Base-by-base conservation (phyloP, 2,888 invertebrate species). In the Stegana nigrithorax region DNA sequence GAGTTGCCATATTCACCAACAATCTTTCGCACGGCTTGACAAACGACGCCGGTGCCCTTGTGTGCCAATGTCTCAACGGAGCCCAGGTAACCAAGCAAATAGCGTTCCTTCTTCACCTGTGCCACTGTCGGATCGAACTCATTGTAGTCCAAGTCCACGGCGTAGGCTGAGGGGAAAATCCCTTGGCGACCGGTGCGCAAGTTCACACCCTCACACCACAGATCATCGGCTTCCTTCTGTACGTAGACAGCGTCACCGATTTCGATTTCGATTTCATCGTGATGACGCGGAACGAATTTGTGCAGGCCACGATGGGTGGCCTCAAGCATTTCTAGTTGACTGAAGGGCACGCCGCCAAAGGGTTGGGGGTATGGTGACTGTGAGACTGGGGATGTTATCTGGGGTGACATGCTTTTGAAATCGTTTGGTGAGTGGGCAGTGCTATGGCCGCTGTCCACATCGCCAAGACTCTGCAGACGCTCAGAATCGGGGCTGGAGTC, bases 161-260 rank as follows among this genome's bases (percentile, higher is more conserved):
- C 97, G 81, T 98, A 97, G 12, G 97, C 97, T 64, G 96, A 94
- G 2, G 98, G 98, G 82, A 99, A 98, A 69, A 98, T 96, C 26
- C 98, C 98, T 85, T 92, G 92, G 70, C 95, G 90, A 12, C 96
- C 96, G 2, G 97, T 96, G 75, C 97, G 89, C 72, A 99, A 88
- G 87, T 99, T 98, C 0, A 98, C 95, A 51, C 97, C 98, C 90
- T 97, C 96, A 85, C 96, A 96, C 98, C 98, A 98, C 67, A 97
- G 88, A 85, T 98, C 98, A 73, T 98, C 98, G 21, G 94, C 95
- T 85, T 98, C 97, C 82, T 95, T 95, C 83, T 96, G 95, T 71
- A 99, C 96, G 83, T 97, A 97, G 69, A 98, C 91, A 1, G 97
- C 96, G 86, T 98, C 98, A 1, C 98, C 98, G 63, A 98, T 97